phyloP scores from a whole-genome alignment of 2,888 invertebrate genomes.

The Abscondita cerata region DNA sequence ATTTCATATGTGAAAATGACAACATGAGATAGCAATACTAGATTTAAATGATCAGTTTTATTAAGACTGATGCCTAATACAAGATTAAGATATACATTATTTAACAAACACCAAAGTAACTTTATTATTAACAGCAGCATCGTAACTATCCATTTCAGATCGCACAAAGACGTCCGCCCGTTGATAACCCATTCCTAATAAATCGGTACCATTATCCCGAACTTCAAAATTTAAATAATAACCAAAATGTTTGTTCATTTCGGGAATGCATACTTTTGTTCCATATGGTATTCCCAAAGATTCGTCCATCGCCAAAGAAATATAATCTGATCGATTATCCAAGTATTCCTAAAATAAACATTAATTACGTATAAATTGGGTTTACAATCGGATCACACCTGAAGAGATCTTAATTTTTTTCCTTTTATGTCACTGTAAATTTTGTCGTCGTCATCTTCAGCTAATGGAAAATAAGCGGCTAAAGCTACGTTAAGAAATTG shows the following conservation, averaged over 20 bases:
- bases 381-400: conserved; percentile 51
- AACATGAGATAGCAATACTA: no score
- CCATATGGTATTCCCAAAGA: conserved; percentile 58
- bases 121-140: conserved; percentile 58
- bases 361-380: background rate
- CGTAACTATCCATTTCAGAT: conserved; percentile 62
- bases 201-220: conserved; percentile 58
- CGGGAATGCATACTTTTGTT: conserved; percentile 60
- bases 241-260: conserved; percentile 61
- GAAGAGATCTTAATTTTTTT: conserved; percentile 58
- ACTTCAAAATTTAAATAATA: conserved; percentile 59
- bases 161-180: conserved; percentile 63
- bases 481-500: conserved; percentile 58
- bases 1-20: no score
- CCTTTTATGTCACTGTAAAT: conserved; percentile 59
- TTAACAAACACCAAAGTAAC: conserved; percentile 57
- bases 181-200: conserved; percentile 53
- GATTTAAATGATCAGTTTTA: no score
- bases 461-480: conserved; percentile 62
- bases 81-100: background rate
- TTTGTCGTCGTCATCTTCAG: conserved; percentile 53
- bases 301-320: conserved; percentile 61
- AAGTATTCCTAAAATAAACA: conserved; percentile 60
- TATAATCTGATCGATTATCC: conserved; percentile 59
- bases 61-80: no score